Base-by-base conservation (phyloP, 2,888 invertebrate species). In the Molorchus minor region DNA sequence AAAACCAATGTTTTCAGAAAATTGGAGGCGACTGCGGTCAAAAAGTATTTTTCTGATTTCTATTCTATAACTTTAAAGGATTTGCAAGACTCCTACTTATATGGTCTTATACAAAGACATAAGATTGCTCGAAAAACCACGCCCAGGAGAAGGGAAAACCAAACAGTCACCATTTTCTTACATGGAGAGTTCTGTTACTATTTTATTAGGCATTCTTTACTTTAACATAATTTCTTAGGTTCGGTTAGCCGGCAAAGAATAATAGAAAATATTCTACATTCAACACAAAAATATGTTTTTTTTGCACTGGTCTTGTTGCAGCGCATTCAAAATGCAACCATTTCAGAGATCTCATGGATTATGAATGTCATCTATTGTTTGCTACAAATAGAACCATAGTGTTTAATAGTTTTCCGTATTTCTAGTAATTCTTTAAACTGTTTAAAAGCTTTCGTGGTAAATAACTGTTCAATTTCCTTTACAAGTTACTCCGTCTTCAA, bases 1-100 rank as follows among this genome's bases (percentile, higher is more conserved):
- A 25, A 25, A 25, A 25, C 25, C 25, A 38, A 38, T 38, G 38
- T 38, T 38, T 38, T 38, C 33, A 1, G 33, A 33, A 33, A 33
- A 33, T 38, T 5, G 12, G 35, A 35, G 38, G 15, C 15, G 38
- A 38, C 38, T 8, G 25, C 25, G 4, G 25, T 38, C 15, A 38
- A 38, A 38, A 38, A 13, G 38, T 15, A 38, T 13, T 13, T 38
- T n/a, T 38, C 38, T 38, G 38, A 15, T 38, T 15, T 38, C 15
- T 38, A 38, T 5, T 15, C 1, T 3, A 38, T 15, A 13, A 38
- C 15, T 15, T 12, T 4, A 38, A 12, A 38, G 15, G 15, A 38
- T 15, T 15, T 38, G 15, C 38, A 38, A 15, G 38, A 38, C 8
- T 38, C 15, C 15, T 15, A 38, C 15, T 13, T 38, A 13, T 12